Conservation (phyloP, 2,797 vertebrate genomes). For the Rhinichthys osculus region DNA sequence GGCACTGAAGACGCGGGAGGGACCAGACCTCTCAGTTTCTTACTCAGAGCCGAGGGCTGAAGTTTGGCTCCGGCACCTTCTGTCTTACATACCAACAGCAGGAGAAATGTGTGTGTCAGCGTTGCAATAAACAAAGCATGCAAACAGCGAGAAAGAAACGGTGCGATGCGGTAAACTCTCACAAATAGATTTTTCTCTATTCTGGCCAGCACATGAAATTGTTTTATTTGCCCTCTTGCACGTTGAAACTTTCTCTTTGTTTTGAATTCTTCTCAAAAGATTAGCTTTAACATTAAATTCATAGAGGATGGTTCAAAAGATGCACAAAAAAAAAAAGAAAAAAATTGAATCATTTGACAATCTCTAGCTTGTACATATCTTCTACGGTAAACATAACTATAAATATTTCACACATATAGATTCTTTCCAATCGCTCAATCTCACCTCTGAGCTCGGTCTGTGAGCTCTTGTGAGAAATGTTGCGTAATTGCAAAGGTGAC, state of each 20-base stretch:
- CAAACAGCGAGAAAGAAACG: slow-evolving; percentile 20
- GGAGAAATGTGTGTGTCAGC: slow-evolving; percentile 33
- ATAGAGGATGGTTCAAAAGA: background rate
- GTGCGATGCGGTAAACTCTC: slow-evolving; percentile 26
- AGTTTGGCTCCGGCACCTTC: slow-evolving; percentile 55
- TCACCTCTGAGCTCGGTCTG: slow-evolving; percentile 46
- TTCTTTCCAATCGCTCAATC: slow-evolving; percentile 34
- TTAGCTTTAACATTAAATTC: background rate
- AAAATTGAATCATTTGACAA: no score
- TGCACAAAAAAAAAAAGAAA: background rate
- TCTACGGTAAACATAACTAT: slow-evolving; percentile 16
- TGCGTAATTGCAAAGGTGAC: slow-evolving; percentile 48
- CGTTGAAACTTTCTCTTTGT: background rate
- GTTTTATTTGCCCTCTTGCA: background rate
- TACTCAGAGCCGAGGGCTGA: slow-evolving; percentile 45
- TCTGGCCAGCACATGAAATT: background rate
- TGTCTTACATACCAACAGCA: slow-evolving; percentile 47
- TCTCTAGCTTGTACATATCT: background rate
- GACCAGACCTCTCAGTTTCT: slow-evolving; percentile 58
- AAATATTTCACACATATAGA: slow-evolving; percentile 41
- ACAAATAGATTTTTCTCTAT: slow-evolving; percentile 37
- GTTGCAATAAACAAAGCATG: slow-evolving; percentile 39
- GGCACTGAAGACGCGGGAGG: slow-evolving; percentile 45
- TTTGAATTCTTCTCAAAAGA: background rate
- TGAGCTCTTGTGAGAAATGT: slow-evolving; percentile 51